Conservation (phyloP, 1,140 invertebrate genomes). For the Apis laboriosa region DNA sequence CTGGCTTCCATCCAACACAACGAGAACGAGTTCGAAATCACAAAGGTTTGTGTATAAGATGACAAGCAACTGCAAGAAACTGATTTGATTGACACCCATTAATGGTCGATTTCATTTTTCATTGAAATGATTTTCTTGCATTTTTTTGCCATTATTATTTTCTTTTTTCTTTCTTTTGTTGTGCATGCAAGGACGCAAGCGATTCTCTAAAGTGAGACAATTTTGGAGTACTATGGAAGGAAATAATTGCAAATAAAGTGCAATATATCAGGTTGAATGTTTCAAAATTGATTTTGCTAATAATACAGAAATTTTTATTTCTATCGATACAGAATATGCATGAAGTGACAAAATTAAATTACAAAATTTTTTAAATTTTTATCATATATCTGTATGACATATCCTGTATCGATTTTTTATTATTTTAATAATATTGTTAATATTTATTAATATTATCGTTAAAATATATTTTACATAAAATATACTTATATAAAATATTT, state of each 20-base stretch:
- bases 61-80: slow-evolving; percentile 25
- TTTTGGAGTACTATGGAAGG: slow-evolving; percentile 82
- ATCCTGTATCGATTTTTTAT: background rate
- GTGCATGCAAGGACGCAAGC: slow-evolving; percentile 80
- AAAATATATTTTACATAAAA: background rate
- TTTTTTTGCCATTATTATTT: slow-evolving; percentile 53
- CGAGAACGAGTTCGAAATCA: slow-evolving; percentile 74
- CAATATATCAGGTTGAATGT: slow-evolving; percentile 57
- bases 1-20: slow-evolving; percentile 71
- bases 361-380: no score
- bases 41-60: slow-evolving; percentile 76
- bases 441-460: background rate
- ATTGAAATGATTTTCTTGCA: background rate
- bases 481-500: background rate
- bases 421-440: background rate
- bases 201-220: slow-evolving; percentile 80
- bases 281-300: slow-evolving; percentile 49
- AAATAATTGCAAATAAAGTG: slow-evolving; percentile 74
- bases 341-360: background rate
- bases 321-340: background rate
- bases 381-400: background rate
- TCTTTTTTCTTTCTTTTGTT: slow-evolving; percentile 64
- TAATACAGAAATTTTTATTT: background rate
- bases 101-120: slow-evolving; percentile 15
- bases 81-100: slow-evolving; percentile 10